A percentile compares a stretch with the other conserved stretches of the same genome.
Evolutionary conservation across 2,888 invertebrate species (phyloP).

Genomic region (Cetonia aurata): DNA sequence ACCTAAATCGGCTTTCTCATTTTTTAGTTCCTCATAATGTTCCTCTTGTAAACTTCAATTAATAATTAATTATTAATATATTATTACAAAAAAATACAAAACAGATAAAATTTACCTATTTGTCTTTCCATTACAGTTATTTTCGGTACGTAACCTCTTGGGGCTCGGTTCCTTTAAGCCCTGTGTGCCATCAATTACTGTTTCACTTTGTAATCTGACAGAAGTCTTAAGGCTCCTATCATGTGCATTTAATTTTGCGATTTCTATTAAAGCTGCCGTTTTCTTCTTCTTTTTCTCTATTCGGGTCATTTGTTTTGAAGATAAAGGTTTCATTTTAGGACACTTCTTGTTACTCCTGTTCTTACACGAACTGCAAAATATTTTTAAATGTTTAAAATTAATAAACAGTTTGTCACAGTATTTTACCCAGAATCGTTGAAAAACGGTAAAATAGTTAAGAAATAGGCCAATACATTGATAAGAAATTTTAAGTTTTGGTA

Average conservation of each 20-base stretch:
- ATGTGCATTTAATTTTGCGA: slow-evolving; percentile 73
- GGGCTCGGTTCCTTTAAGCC: slow-evolving; percentile 52
- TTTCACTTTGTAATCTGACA: slow-evolving; percentile 44
- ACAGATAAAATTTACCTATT: neutral
- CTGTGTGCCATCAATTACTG: slow-evolving; percentile 40
- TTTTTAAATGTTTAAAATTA: too few species aligned
- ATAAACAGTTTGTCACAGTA: neutral
- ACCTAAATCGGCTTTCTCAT: slow-evolving; percentile 47
- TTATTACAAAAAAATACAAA: slow-evolving; percentile 3
- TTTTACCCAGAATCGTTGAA: slow-evolving; percentile 41
- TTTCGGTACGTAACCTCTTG: slow-evolving; percentile 56
- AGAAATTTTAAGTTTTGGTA: slow-evolving; percentile 55
- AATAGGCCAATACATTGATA: slow-evolving; percentile 54
- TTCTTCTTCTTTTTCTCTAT: slow-evolving; percentile 75
- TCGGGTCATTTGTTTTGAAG: slow-evolving; percentile 68
- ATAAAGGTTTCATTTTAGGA: slow-evolving; percentile 34
- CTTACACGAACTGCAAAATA: slow-evolving; percentile 14
- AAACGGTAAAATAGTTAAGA: slow-evolving; percentile 53
- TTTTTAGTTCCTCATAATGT: slow-evolving; percentile 5
- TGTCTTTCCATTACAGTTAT: slow-evolving; percentile 23
- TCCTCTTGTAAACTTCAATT: slow-evolving; percentile 6
- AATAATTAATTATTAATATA: slow-evolving; percentile 2
- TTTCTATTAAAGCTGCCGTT: slow-evolving; percentile 72
- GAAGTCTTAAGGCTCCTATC: slow-evolving; percentile 66
- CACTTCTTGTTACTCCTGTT: slow-evolving; percentile 16